These are phyloP conservation scores for Temnothorax unifasciatus DNA, from an alignment of 2,888 invertebrate genomes.

Conservation along the genomic window DNA sequence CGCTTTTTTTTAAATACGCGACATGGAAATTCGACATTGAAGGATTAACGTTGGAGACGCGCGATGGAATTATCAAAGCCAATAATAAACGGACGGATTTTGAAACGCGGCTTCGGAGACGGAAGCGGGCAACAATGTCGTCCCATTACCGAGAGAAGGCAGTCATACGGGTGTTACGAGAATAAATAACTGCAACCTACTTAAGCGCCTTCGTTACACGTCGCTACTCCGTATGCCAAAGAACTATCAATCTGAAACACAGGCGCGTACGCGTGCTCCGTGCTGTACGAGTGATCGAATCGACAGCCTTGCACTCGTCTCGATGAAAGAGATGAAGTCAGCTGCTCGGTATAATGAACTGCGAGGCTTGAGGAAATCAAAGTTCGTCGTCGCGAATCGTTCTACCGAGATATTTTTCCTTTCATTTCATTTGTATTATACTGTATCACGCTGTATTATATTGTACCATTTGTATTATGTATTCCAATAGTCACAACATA, in stretches of 20 bases:
- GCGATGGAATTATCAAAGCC: constrained; percentile 30
- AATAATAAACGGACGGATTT: constrained; percentile 36
- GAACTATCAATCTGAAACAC: constrained; percentile 44
- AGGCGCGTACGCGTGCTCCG: constrained; percentile 4
- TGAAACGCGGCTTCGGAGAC: constrained; percentile 49
- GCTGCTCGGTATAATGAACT: neutral
- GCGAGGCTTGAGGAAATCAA: neutral
- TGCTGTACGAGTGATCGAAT: constrained; percentile 27
- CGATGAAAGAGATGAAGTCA: constrained; percentile 24
- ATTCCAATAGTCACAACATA: too few species aligned
- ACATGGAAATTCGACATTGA: constrained; percentile 46
- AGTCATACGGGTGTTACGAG: constrained; percentile 58
- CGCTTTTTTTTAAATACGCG: constrained; percentile 1
- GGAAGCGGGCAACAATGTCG: constrained; percentile 58
- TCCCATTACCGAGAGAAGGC: constrained; percentile 62
- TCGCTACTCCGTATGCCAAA: constrained; percentile 52
- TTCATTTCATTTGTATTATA: too few species aligned
- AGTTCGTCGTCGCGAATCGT: neutral
- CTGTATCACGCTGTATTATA: too few species aligned
- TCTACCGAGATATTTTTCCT: neutral
- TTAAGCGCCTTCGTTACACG: constrained; percentile 61
- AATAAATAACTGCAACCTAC: constrained; percentile 72
- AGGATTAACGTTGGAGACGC: constrained; percentile 23
- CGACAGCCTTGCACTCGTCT: constrained; percentile 19
- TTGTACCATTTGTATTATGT: too few species aligned